Evolutionary conservation across 1,140 invertebrate species (phyloP), one percentile per base, ranked within the genome.

Genomic region (Panulirus ornatus): DNA sequence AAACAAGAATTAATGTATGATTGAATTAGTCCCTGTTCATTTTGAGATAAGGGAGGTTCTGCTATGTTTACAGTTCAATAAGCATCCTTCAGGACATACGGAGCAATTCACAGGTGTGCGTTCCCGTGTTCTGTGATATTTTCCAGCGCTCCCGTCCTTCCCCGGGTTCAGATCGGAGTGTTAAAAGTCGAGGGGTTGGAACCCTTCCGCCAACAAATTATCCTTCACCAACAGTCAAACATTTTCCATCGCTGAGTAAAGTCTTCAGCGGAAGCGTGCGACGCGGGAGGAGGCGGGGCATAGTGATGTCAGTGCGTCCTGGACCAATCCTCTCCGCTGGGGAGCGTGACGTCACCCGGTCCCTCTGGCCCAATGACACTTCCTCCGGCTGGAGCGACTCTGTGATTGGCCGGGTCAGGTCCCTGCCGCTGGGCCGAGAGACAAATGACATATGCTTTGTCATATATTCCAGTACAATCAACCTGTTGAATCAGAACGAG

Each of bases 361-460:
- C n/a, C n/a, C n/a, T n/a, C n/a, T n/a, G n/a, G n/a, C n/a, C 58
- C 58, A 66, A 27, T 66, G n/a, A 27, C 58, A 66, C 5, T 6
- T 30, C 14, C n/a, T 14, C 11, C 3, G n/a, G 5, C 22, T 30
- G 0, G 30, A 1, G 58, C 5, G 5, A 3, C 30, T 9, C 42
- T 73, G 42, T 38, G 40, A 84, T 84, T 84, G 83, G 83, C 38
- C 63, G 63, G 58, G n/a, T 47, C 6, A 78, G 34, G 30, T 40
- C 38, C 2, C 8, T 34, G 73, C 38, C 22, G 82, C 58, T 38
- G 16, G 71, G 82, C 38, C 42, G 36, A 54, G 36, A 84, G 58
- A 71, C 38, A 71, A 44, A 71, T 84, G 82, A 84, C 82, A 84
- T 42, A 30, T 71, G 82, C 63, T n/a, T 34, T 42, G 82, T 84